A percentile compares a stretch with the other conserved stretches of the same genome.
Conservation (phyloP, 2,797 vertebrate genomes). For the Tenualosa ilisha region DNA sequence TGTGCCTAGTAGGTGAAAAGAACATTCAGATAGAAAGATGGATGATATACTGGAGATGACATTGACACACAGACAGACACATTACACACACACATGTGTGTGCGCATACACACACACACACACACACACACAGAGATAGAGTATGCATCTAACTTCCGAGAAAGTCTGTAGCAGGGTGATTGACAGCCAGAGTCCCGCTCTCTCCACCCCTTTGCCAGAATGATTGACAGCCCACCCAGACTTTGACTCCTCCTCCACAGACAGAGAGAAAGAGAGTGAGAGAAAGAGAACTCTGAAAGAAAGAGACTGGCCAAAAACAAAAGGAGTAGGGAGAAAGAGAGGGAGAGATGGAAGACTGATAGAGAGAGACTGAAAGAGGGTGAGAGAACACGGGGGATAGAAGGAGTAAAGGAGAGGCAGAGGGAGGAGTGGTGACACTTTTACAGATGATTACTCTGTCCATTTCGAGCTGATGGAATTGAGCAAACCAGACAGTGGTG, state of each 20-base stretch:
- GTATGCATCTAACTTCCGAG: neutral
- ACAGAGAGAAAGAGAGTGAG: slow-evolving; percentile 5
- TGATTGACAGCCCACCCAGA: slow-evolving; percentile 12
- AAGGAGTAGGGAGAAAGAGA: neutral
- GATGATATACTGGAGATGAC: neutral
- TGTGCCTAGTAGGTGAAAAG: neutral
- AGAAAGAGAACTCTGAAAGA: neutral
- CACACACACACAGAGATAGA: too few relatives aligned
- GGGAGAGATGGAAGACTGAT: neutral
- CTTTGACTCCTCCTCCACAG: slow-evolving; percentile 16
- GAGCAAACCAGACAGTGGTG: neutral
- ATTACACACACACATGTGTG: too few relatives aligned
- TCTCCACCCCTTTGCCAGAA: neutral
- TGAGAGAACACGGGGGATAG: neutral
- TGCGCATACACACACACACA: too few relatives aligned
- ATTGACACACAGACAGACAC: neutral
- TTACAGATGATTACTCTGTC: slow-evolving; percentile 15
- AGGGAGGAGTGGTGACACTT: neutral
- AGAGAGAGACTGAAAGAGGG: neutral
- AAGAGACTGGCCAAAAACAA: neutral
- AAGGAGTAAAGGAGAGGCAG: slow-evolving; percentile 29
- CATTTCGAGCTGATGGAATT: neutral
- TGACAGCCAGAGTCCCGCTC: neutral
- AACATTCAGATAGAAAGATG: neutral
- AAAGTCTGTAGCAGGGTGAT: neutral